phyloP scores from a whole-genome alignment of 2,888 invertebrate species.

The Aphodius sticticus region DNA sequence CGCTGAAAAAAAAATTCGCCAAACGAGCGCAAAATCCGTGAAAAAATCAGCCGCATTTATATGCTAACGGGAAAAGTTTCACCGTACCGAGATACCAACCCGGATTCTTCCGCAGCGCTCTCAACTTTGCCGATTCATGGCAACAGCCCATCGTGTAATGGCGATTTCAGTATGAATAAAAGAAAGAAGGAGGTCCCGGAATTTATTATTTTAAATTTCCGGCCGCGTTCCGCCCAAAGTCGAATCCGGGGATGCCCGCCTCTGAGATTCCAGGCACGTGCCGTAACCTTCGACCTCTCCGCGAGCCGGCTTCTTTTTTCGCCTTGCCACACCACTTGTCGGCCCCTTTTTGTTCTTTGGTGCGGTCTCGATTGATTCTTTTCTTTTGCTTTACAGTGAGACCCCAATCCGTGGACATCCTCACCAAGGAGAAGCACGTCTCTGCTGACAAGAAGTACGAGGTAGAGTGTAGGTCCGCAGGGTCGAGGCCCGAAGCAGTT shows the following conservation, averaged over 20 bases:
- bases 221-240: slow-evolving; percentile 26
- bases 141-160: slow-evolving; percentile 25
- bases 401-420: slow-evolving; percentile 83
- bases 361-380: background rate
- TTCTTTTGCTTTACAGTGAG: slow-evolving; percentile 72
- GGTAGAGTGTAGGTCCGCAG: slow-evolving; percentile 85
- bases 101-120: background rate
- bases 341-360: slow-evolving; percentile 9
- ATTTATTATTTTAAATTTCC: slow-evolving; percentile 38
- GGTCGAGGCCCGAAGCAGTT: slow-evolving; percentile 84
- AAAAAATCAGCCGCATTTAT: slow-evolving; percentile 15
- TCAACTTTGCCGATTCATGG: background rate
- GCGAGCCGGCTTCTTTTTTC: background rate
- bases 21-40: slow-evolving; percentile 5
- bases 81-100: slow-evolving; percentile 6
- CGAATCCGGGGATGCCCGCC: background rate
- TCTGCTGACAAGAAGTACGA: slow-evolving; percentile 88
- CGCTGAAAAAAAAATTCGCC: background rate
- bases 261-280: slow-evolving; percentile 13
- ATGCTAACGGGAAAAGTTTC: slow-evolving; percentile 17
- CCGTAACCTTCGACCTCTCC: slow-evolving; percentile 12
- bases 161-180: slow-evolving; percentile 37
- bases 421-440: slow-evolving; percentile 83
- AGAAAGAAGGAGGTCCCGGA: slow-evolving; percentile 33
- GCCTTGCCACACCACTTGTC: background rate